Base-by-base conservation (phyloP, 2,113 vertebrate genomes). In the Odontesthes bonariensis region DNA sequence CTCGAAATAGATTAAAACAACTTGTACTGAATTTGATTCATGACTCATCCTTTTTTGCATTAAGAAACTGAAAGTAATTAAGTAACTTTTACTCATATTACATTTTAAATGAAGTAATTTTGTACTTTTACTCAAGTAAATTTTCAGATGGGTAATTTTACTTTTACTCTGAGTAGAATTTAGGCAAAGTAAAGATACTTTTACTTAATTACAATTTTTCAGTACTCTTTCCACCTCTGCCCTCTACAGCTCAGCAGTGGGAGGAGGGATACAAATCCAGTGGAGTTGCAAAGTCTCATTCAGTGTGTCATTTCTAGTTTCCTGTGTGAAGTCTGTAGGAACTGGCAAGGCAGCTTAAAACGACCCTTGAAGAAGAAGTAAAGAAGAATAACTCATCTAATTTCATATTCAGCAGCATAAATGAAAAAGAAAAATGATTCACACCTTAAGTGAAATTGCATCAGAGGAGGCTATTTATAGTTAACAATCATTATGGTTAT, bases 381-480 rank as follows among this genome's bases (percentile, higher is more conserved):
- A 79, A 61, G 49, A 67, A 59, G 2, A 1, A 35, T 44, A 72
- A 38, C 52, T 8, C 17, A 14, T 55, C 19, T 64, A 54, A 73
- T 61, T 33, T 64, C 58, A 53, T 52, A 76, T 74, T 78, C 35
- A 79, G 22, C 47, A 38, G 60, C 9, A 57, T 3, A 51, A 58
- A 55, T 58, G 20, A 27, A 59, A 58, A 55, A 61, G 20, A 40
- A 66, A 71, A 56, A 79, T 31, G 57, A 62, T n/a, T 69, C 40
- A 85, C 66, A 86, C 72, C 77, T 82, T 69, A 77, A 68, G 35
- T 61, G 49, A 66, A 66, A 71, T 71, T 54, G 13, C 38, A 83
- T 69, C 10, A 69, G 38, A 55, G 8, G n/a, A 46, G 7, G 40
- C 69, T 86, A 85, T 88, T 87, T 83, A 76, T 75, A 83, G 73